phyloP scores from a whole-genome alignment of 2,113 vertebrate genomes.

The Halcyon senegalensis region DNA sequence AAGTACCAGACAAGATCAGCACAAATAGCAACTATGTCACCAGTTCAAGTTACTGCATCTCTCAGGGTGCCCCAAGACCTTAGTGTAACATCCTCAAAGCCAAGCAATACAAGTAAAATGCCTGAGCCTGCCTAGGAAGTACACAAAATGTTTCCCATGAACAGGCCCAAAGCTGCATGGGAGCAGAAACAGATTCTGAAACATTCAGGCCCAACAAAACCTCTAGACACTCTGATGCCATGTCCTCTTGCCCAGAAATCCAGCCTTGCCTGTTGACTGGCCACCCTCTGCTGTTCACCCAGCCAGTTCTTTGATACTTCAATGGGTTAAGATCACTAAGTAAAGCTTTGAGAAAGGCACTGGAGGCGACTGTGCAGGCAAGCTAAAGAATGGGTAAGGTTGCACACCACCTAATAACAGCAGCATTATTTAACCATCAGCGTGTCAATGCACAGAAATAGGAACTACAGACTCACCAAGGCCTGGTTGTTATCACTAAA shows the following conservation, averaged over 20 bases:
- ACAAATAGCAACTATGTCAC: neutral
- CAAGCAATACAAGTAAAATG: neutral
- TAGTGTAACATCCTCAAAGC: neutral
- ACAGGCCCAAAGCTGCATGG: neutral
- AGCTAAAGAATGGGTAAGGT: neutral
- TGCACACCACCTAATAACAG: neutral
- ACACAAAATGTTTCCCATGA: neutral
- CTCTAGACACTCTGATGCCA: neutral
- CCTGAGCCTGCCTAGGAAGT: neutral
- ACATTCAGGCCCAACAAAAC: neutral
- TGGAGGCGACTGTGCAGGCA: neutral
- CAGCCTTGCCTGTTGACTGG: neutral
- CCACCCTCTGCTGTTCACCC: neutral
- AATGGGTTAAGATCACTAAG: neutral
- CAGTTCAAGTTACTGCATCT: neutral
- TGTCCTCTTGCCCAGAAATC: neutral
- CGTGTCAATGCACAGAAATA: neutral
- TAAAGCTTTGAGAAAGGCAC: slow-evolving; percentile 5
- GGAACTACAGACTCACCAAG: slow-evolving; percentile 80
- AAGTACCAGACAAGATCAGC: neutral
- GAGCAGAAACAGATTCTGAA: neutral
- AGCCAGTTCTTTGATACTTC: neutral
- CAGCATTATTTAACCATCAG: neutral
- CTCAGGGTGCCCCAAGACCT: neutral
- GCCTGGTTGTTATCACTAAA: slow-evolving; percentile 98